Evolutionary conservation across 1,140 invertebrate species (phyloP).

Genomic region (Zaprionus capensis): DNA sequence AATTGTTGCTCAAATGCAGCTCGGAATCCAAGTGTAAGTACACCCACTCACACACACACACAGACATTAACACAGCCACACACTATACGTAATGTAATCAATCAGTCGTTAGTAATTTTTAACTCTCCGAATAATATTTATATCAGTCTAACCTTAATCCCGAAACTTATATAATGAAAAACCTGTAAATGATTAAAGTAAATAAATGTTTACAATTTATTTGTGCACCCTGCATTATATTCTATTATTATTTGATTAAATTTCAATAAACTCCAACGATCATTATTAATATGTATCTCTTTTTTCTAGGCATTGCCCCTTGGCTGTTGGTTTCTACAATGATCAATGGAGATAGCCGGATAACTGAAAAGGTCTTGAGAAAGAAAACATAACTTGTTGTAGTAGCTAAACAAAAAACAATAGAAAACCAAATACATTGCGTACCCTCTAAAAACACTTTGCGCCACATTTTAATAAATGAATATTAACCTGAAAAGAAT

Average conservation of each 20-base stretch:
- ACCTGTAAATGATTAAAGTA: conserved; percentile 56
- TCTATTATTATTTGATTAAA: not conserved
- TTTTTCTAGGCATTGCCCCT: conserved; percentile 37
- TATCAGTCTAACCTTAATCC: conserved; percentile 19
- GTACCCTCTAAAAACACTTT: conserved; percentile 21
- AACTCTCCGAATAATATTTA: conserved; percentile 22
- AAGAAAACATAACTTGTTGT: conserved; percentile 14
- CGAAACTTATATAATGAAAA: conserved; percentile 17
- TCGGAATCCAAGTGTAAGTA: conserved; percentile 20
- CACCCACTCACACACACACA: conserved; percentile 7
- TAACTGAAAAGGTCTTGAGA: conserved; percentile 28
- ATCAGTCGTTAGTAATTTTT: conserved; percentile 28
- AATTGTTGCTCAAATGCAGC: conserved; percentile 38
- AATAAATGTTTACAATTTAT: conserved; percentile 76
- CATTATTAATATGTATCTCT: conserved; percentile 54
- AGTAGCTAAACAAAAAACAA: conserved; percentile 18
- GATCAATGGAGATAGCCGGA: not conserved
- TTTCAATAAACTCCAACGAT: not conserved
- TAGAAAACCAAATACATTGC: not conserved
- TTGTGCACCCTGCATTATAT: not conserved
- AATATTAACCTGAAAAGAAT: conserved; percentile 26
- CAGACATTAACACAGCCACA: not conserved
- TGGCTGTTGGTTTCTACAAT: conserved; percentile 10
- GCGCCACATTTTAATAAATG: conserved; percentile 30
- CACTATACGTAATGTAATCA: conserved; percentile 21